Evolutionary conservation across 2,113 vertebrate species (phyloP).

Genomic region (Tylochromis polylepis): DNA sequence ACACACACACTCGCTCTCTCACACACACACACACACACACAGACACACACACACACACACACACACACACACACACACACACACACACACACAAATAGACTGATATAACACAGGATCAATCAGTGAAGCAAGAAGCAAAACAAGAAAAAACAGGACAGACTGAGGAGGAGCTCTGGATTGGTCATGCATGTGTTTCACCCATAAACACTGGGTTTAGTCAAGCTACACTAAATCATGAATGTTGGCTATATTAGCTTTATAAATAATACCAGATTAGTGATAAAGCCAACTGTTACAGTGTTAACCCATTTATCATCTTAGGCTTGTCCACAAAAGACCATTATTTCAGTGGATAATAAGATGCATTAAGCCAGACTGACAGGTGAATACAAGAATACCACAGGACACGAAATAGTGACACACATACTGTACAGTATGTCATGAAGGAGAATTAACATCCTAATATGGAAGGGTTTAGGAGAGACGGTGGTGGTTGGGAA

Average conservation of each 20-base stretch:
- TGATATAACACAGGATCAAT: slow-evolving; percentile 11
- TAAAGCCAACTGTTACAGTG: slow-evolving; percentile 27
- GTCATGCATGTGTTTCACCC: slow-evolving; percentile 36
- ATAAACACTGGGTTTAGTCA: slow-evolving; percentile 31
- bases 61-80: neutral
- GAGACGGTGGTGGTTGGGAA: neutral
- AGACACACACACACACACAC: neutral
- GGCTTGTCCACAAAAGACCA: slow-evolving; percentile 27
- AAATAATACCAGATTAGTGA: slow-evolving; percentile 48
- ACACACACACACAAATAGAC: rapidly evolving
- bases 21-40: neutral
- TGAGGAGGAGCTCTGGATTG: slow-evolving; percentile 13
- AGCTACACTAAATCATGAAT: slow-evolving; percentile 23
- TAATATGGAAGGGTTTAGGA: slow-evolving; percentile 27
- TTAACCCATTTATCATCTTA: slow-evolving; percentile 11
- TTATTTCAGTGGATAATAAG: slow-evolving; percentile 29
- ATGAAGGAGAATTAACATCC: slow-evolving; percentile 12
- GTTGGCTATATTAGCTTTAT: neutral
- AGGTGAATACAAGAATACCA: slow-evolving; percentile 27
- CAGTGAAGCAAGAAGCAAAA: neutral
- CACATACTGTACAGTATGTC: neutral
- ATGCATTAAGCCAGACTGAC: slow-evolving; percentile 42
- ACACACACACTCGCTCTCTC: too few species aligned
- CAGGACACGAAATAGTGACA: slow-evolving; percentile 22
- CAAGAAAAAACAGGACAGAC: neutral